Conservation (phyloP, 2,113 vertebrate species). For the Alethe diademata region DNA sequence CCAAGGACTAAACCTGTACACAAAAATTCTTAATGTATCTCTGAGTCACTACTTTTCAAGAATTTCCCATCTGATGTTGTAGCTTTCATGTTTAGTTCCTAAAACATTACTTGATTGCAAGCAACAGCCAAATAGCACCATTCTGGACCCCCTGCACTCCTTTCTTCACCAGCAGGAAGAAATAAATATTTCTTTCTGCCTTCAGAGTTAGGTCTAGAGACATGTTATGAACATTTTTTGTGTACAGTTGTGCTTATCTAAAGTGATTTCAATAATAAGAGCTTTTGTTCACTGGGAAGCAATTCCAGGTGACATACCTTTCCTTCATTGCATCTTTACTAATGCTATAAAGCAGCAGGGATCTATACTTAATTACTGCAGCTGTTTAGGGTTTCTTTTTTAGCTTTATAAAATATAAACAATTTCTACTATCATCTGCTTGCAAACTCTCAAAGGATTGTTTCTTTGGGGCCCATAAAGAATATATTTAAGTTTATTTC, state of each 20-base stretch:
- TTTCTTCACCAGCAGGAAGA: background rate
- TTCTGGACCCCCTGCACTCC: rapidly evolving
- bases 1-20: background rate
- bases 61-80: background rate
- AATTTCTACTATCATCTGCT: background rate
- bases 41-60: background rate
- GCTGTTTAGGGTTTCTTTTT: background rate
- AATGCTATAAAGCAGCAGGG: background rate
- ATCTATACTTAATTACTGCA: background rate
- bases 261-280: background rate
- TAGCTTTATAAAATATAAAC: background rate
- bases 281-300: background rate
- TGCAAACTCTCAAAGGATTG: background rate
- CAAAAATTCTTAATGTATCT: background rate
- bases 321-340: background rate
- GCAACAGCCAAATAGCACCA: background rate
- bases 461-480: background rate
- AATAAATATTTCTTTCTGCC: background rate
- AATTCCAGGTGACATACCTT: background rate
- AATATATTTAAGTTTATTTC: background rate
- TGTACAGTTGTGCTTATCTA: background rate
- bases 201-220: background rate
- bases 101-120: background rate
- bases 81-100: background rate
- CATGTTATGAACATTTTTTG: background rate